Evolutionary conservation across 2,113 vertebrate species (phyloP).

Genomic region (Etia nguti): DNA sequence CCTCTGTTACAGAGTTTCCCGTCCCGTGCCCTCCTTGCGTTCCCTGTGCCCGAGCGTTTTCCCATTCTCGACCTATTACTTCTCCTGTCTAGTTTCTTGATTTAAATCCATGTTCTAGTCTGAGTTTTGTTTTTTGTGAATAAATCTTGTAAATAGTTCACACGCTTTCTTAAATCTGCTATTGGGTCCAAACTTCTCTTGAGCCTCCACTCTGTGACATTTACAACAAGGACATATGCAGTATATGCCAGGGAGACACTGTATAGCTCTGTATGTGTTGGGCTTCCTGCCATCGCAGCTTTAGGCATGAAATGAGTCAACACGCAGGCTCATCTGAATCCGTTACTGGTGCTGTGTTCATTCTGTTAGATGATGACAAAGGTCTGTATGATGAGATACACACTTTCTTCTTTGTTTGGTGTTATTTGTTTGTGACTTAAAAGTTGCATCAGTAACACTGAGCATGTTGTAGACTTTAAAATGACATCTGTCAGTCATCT

Average conservation of each 20-base stretch:
- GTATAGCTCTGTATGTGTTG: neutral
- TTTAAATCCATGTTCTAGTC: neutral
- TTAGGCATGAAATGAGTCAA: neutral
- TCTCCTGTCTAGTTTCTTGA: neutral
- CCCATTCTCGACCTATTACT: neutral
- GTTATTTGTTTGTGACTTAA: neutral
- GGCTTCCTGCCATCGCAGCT: constrained; percentile 12
- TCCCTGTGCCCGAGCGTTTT: neutral
- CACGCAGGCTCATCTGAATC: neutral
- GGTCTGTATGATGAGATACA: neutral
- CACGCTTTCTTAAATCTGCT: neutral
- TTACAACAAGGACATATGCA: neutral
- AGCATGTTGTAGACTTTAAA: neutral
- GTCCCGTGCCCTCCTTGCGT: neutral
- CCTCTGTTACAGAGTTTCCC: neutral
- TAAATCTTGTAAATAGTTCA: neutral
- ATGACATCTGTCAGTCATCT: neutral
- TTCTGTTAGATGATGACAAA: neutral
- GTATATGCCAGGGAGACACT: neutral
- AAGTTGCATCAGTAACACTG: neutral
- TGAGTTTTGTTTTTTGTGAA: neutral
- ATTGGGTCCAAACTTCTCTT: neutral
- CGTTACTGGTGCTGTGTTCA: neutral
- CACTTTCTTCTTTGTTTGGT: neutral
- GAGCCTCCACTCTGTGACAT: neutral